phyloP scores from a whole-genome alignment of 1,140 invertebrate species.

The Drosophila orena region DNA sequence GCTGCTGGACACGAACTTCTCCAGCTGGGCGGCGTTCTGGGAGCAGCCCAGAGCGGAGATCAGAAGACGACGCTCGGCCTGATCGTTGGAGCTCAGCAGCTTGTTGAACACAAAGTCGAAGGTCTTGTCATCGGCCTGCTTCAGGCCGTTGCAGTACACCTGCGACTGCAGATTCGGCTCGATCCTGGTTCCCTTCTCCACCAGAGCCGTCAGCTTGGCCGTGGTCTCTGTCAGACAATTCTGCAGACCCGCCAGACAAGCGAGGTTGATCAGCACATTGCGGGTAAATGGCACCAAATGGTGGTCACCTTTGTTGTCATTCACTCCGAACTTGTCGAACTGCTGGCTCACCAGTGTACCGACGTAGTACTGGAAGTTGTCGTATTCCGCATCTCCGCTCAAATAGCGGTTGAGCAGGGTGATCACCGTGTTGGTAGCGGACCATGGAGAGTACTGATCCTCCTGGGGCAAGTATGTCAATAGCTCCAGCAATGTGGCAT shows the following conservation, averaged over 20 bases:
- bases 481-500: constrained; percentile 84
- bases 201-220: constrained; percentile 73
- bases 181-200: constrained; percentile 80
- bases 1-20: constrained; percentile 70
- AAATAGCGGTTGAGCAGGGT: constrained; percentile 77
- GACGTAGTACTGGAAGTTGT: constrained; percentile 61
- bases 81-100: constrained; percentile 86
- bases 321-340: constrained; percentile 78
- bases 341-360: constrained; percentile 73
- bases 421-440: constrained; percentile 84
- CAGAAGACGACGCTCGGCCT: constrained; percentile 85
- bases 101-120: constrained; percentile 88
- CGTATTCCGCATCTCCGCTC: constrained; percentile 55
- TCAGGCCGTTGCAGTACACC: constrained; percentile 89
- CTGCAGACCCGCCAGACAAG: constrained; percentile 85
- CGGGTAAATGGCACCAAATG: constrained; percentile 82
- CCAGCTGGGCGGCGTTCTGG: constrained; percentile 65
- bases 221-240: constrained; percentile 85
- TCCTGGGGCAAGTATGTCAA: constrained; percentile 87
- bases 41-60: constrained; percentile 87
- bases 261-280: constrained; percentile 84
- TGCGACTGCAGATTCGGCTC: constrained; percentile 74
- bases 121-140: constrained; percentile 86
- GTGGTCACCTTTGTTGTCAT: constrained; percentile 79
- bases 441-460: constrained; percentile 88